phyloP scores from a whole-genome alignment of 2,113 vertebrate species.

The Hippocampus guttulatus region DNA sequence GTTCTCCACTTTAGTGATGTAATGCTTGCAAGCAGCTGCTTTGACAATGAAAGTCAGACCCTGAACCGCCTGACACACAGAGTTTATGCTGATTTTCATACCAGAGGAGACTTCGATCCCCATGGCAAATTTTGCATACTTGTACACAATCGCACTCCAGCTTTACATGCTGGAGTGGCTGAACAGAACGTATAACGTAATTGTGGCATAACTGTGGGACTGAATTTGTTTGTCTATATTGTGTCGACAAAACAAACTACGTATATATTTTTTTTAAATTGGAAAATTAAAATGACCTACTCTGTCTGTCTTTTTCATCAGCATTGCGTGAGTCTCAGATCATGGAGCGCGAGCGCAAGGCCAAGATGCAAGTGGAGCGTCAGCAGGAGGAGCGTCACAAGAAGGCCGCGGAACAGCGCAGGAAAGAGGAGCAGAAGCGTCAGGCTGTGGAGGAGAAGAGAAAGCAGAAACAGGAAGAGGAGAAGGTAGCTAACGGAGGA shows the following conservation, averaged over 20 bases:
- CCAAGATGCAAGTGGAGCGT: constrained; percentile 85
- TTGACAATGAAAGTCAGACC: background rate
- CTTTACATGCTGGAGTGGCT: background rate
- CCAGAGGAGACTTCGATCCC: background rate
- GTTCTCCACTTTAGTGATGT: background rate
- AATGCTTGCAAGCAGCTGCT: background rate
- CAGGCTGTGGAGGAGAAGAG: constrained; percentile 87
- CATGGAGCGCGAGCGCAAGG: constrained; percentile 87
- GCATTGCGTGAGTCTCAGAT: constrained; percentile 84
- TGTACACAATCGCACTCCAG: background rate
- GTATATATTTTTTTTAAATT: background rate
- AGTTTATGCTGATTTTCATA: background rate
- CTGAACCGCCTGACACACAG: background rate
- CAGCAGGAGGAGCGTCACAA: constrained; percentile 88
- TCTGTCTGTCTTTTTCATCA: constrained; percentile 42
- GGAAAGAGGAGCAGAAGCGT: constrained; percentile 86
- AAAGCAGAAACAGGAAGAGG: constrained; percentile 85
- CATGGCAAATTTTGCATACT: background rate
- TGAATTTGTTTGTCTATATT: background rate
- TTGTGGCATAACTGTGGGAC: background rate
- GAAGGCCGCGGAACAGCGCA: constrained; percentile 84
- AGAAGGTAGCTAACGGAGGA: constrained; percentile 74
- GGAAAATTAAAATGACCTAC: background rate
- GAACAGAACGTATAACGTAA: background rate
- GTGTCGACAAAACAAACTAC: background rate